A percentile compares a stretch with the other conserved stretches of the same genome.
phyloP scores from a whole-genome alignment of 2,113 vertebrate genomes.

The Callospermophilus lateralis region DNA sequence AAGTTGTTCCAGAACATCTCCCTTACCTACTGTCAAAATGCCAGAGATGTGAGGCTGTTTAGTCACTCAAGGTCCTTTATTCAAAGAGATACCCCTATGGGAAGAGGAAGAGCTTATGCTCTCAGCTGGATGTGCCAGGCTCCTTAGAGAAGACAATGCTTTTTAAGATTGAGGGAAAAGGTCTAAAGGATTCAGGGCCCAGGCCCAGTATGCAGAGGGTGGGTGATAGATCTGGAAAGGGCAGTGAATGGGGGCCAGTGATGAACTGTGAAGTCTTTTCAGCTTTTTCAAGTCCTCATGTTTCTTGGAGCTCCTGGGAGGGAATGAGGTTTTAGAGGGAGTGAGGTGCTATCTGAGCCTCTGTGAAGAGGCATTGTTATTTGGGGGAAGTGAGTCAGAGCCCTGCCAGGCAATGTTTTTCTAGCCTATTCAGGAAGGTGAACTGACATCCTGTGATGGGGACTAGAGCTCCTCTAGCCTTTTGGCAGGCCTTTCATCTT shows the following conservation, averaged over 20 bases:
- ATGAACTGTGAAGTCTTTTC: not conserved
- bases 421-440: conserved; percentile 38
- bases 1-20: not conserved
- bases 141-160: not conserved
- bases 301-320: conserved; percentile 12
- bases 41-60: not conserved
- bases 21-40: not conserved
- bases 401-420: conserved; percentile 52
- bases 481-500: not conserved
- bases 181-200: not conserved
- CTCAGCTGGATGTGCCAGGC: not conserved
- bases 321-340: not conserved
- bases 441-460: conserved; percentile 33
- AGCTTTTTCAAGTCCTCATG: not conserved
- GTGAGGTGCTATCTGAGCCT: not conserved
- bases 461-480: conserved; percentile 1
- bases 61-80: not conserved
- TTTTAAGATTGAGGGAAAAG: not conserved
- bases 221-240: not conserved
- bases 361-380: conserved; percentile 34
- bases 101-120: not conserved
- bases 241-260: not conserved
- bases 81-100: not conserved
- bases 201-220: not conserved
- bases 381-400: conserved; percentile 53